These are phyloP conservation scores for Phymorhynchus buccinoides DNA, from an alignment of 1,140 invertebrate genomes.

Conservation along the genomic window DNA sequence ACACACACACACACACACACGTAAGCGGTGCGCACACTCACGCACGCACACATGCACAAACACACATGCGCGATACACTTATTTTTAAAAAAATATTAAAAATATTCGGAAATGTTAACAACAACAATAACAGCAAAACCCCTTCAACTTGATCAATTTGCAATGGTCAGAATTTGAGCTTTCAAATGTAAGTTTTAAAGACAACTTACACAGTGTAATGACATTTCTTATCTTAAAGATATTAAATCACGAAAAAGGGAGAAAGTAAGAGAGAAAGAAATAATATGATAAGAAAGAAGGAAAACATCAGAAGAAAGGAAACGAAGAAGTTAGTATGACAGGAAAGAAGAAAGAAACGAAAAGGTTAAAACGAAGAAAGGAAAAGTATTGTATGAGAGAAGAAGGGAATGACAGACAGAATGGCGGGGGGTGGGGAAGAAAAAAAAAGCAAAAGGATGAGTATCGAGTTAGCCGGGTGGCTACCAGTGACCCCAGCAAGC, in stretches of 20 bases:
- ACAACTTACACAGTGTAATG: background rate
- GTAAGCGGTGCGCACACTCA: background rate
- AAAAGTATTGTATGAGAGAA: background rate
- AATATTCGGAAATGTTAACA: background rate
- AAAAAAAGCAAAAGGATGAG: too few species aligned
- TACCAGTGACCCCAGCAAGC: too few species aligned
- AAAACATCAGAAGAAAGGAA: too few species aligned
- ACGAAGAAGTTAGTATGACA: too few species aligned
- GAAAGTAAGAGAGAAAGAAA: too few species aligned
- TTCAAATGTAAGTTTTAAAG: background rate
- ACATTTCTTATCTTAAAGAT: too few species aligned
- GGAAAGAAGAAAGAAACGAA: background rate
- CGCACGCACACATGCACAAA: background rate
- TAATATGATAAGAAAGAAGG: too few species aligned
- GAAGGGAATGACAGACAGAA: too few species aligned
- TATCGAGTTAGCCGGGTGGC: too few species aligned
- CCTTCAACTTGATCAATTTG: background rate
- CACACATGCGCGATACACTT: background rate
- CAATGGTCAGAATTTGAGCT: background rate
- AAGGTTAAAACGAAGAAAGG: background rate
- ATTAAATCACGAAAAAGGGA: too few species aligned
- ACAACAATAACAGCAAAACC: background rate
- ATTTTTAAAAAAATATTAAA: background rate
- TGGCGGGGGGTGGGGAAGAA: too few species aligned
- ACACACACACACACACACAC: background rate